Conservation (phyloP, 92 coral and sea anemone genomes). For the Muricea muricata region DNA sequence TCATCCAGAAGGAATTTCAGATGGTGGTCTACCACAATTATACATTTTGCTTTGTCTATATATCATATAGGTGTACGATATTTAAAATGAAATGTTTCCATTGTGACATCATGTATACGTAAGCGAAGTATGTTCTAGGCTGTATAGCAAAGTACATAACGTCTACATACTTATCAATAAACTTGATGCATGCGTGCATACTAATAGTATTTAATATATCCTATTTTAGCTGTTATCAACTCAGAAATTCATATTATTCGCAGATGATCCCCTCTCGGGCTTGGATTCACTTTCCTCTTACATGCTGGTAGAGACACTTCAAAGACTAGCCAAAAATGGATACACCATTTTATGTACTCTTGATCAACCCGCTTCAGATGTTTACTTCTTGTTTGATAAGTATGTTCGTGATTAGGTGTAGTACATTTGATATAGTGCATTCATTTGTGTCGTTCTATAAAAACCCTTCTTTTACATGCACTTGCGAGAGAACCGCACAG, state of each 20-base stretch:
- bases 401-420: neutral
- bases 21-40: too few species aligned
- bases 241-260: constrained; percentile 67
- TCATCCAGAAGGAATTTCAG: too few species aligned
- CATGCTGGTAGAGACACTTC: constrained; percentile 78
- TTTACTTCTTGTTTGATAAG: constrained; percentile 95
- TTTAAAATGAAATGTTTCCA: too few species aligned
- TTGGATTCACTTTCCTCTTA: constrained; percentile 87
- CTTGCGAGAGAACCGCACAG: neutral
- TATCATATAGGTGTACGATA: too few species aligned
- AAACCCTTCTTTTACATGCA: too few species aligned
- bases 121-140: too few species aligned
- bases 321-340: constrained; percentile 81
- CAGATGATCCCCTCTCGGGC: constrained; percentile 92
- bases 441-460: too few species aligned
- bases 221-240: constrained; percentile 15
- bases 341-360: constrained; percentile 86
- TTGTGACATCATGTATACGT: too few species aligned
- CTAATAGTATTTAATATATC: neutral
- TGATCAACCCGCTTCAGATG: constrained; percentile 95
- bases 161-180: too few species aligned
- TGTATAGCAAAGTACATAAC: too few species aligned
- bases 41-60: too few species aligned
- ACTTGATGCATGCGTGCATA: too few species aligned
- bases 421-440: neutral